Percentiles rank a stretch among this genome's conserved stretches.
Conservation (phyloP, 53 echinoderm and acorn worm genomes). For the Paelopatides confundens region DNA sequence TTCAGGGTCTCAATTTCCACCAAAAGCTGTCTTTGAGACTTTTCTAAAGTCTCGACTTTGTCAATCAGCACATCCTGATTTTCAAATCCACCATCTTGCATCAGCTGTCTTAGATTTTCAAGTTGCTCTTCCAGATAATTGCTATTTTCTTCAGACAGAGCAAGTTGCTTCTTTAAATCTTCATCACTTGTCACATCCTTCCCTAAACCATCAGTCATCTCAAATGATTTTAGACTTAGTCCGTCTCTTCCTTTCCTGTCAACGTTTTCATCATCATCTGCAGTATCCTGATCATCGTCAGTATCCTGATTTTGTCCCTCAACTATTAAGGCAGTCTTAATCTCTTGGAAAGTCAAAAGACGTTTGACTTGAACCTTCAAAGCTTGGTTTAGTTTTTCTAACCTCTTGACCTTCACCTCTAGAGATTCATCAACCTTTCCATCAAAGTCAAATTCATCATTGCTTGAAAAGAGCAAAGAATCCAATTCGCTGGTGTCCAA, state of each 20-base stretch:
- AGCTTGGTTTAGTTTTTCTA: slow-evolving; percentile 44
- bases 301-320: background rate
- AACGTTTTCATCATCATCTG: background rate
- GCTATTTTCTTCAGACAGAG: slow-evolving; percentile 48
- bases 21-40: slow-evolving; percentile 70
- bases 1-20: slow-evolving; percentile 66
- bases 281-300: background rate
- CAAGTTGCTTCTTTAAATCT: slow-evolving; percentile 47
- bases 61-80: slow-evolving; percentile 75
- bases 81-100: slow-evolving; percentile 84
- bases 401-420: slow-evolving; percentile 37
- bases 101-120: slow-evolving; percentile 77
- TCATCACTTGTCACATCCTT: background rate
- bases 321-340: background rate
- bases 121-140: slow-evolving; percentile 68
- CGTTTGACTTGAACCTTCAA: slow-evolving; percentile 46
- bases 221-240: background rate
- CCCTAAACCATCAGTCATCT: background rate
- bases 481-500: slow-evolving; percentile 39
- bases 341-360: slow-evolving; percentile 20
- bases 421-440: background rate
- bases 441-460: slow-evolving; percentile 12
- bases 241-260: background rate
- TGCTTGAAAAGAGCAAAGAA: slow-evolving; percentile 30
- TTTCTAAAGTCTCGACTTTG: slow-evolving; percentile 75